A percentile compares a stretch with the other conserved stretches of the same genome.
Conservation (phyloP, 2,113 vertebrate species). For the Casuarius casuarius region DNA sequence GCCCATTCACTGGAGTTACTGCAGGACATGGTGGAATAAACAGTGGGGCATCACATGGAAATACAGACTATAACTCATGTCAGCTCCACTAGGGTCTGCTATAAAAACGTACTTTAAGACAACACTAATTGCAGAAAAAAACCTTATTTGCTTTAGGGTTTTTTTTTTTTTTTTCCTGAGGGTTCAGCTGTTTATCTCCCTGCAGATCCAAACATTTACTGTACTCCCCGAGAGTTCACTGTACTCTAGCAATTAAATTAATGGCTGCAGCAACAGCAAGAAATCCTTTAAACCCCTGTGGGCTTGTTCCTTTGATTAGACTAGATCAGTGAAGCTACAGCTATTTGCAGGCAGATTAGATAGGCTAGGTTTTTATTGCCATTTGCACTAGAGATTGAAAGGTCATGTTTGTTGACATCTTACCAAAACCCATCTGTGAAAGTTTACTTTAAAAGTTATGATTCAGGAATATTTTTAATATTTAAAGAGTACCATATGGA, state of each 20-base stretch:
- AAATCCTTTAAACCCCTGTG: conserved; percentile 75
- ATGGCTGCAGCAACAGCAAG: conserved; percentile 65
- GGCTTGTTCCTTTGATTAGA: conserved; percentile 80
- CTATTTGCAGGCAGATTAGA: conserved; percentile 79
- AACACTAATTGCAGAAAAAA: conserved; percentile 67
- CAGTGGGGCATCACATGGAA: not conserved
- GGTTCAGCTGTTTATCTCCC: conserved; percentile 70
- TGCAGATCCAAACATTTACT: conserved; percentile 72
- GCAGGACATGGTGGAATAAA: not conserved
- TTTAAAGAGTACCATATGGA: conserved; percentile 44
- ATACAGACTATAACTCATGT: conserved; percentile 17
- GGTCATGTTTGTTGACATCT: conserved; percentile 71
- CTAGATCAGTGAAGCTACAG: conserved; percentile 75
- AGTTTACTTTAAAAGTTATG: conserved; percentile 65
- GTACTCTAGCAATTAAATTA: conserved; percentile 79
- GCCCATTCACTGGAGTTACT: not conserved
- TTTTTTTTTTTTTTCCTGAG: conserved; percentile 33
- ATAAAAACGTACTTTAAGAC: conserved; percentile 56
- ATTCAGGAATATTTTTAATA: conserved; percentile 59
- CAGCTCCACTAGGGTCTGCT: conserved; percentile 27
- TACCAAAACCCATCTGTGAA: conserved; percentile 64
- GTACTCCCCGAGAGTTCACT: conserved; percentile 67
- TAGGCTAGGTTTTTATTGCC: conserved; percentile 60
- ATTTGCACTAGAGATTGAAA: conserved; percentile 71
- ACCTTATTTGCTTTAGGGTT: conserved; percentile 55